Evolutionary conservation across 2,113 vertebrate species (phyloP).

Genomic region (Orthochromis malagaraziensis): DNA sequence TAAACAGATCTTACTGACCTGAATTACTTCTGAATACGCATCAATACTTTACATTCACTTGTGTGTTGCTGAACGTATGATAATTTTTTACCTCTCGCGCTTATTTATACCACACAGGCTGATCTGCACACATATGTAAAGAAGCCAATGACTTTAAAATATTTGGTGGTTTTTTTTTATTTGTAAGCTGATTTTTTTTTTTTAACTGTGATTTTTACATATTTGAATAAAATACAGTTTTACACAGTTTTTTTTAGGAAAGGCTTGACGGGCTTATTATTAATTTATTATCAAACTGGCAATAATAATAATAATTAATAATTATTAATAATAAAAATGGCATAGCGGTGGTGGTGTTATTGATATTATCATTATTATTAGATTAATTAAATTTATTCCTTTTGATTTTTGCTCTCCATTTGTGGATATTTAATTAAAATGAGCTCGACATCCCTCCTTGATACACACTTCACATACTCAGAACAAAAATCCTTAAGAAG

Average conservation of each 20-base stretch:
- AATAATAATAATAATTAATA: neutral
- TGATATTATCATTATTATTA: neutral
- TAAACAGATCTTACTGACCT: neutral
- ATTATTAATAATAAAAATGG: neutral
- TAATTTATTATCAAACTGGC: neutral
- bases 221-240: fast-evolving
- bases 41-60: neutral
- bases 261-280: fast-evolving
- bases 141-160: fast-evolving
- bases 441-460: fast-evolving
- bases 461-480: neutral
- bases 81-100: fast-evolving
- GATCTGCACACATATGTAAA: fast-evolving
- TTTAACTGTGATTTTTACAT: neutral
- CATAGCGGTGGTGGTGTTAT: fast-evolving
- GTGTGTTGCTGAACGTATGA: fast-evolving
- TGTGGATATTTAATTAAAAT: neutral
- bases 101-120: neutral
- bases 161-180: fast-evolving
- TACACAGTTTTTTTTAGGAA: fast-evolving
- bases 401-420: neutral
- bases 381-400: fast-evolving
- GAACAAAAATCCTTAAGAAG: neutral
- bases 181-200: neutral
- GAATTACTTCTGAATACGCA: neutral